Base-by-base conservation (phyloP, 2,113 vertebrate genomes). In the Halichoerus grypus region DNA sequence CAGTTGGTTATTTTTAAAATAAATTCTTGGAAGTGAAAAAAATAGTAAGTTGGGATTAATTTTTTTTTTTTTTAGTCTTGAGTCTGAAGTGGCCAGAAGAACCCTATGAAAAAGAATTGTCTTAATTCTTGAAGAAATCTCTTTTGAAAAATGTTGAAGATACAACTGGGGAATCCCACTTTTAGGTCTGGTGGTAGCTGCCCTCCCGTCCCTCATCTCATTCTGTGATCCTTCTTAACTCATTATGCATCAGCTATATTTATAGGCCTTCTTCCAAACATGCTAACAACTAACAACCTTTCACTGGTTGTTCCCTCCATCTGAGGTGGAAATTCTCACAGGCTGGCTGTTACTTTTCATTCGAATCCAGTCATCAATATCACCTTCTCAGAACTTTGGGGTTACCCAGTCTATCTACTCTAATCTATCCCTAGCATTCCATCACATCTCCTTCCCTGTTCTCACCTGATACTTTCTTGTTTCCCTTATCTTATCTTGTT, bases 1-100 rank as follows among this genome's bases (percentile, higher is more conserved):
- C 19, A 74, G 46, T 69, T 89, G 24, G 46, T 61, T 95, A 92
- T 95, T 49, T 83, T 96, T n/a, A 88, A 46, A 63, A 93, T 86
- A 86, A 91, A 46, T 61, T 93, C 55, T 95, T 97, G 59, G 49
- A 94, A 85, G 89, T 93, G 21, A 72, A 97, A 94, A 97, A 59
- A 63, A 84, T 53, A 91, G 74, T 91, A 39, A 8, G n/a, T 63
- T 33, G 83, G 55, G 74, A 76, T 63, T 24, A 89, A 53, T 82
- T 79, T 69, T 55, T 61, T 72, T 93, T 63, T 49, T 61, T 76
- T 94, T 77, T 51, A 95, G n/a, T 53, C 55, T 97, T 91, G 14
- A 71, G 88, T 96, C 55, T 79, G 63, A 94, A 69, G 46, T 63
- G n/a, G 16, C 63, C 33, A 57, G 24, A 95, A 96, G 39, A 94